A percentile compares a stretch with the other conserved stretches of the same genome.
These are phyloP conservation scores for Chouioia cunea DNA, from an alignment of 2,888 invertebrate genomes.

Conservation along the genomic window DNA sequence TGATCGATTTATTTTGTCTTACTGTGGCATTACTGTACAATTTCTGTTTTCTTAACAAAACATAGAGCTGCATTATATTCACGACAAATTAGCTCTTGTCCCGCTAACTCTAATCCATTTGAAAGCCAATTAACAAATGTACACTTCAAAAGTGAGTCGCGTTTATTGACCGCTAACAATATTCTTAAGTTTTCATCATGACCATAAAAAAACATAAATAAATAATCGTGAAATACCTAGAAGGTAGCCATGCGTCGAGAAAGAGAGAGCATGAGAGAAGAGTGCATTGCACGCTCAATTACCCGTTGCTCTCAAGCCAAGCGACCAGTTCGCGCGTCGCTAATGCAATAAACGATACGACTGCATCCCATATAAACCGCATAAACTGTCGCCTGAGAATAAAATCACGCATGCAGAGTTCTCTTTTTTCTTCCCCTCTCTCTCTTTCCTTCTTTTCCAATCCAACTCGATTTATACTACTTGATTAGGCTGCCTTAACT, in stretches of 20 bases:
- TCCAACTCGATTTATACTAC: too few species aligned
- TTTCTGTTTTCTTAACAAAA: too few species aligned
- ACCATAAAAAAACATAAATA: neutral
- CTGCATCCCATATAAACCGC: conserved; percentile 18
- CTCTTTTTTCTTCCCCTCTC: neutral
- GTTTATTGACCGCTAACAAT: conserved; percentile 3
- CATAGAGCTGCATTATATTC: too few species aligned
- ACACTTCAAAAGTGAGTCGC: conserved; percentile 25
- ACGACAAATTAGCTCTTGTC: conserved; percentile 6
- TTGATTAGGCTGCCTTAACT: too few species aligned
- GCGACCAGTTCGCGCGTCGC: conserved; percentile 29
- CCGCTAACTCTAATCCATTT: conserved; percentile 21
- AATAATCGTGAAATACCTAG: conserved; percentile 21
- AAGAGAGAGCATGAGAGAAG: conserved; percentile 7
- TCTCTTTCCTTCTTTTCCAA: neutral
- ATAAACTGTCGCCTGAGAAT: conserved; percentile 4
- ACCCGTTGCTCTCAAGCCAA: conserved; percentile 8
- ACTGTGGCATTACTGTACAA: too few species aligned
- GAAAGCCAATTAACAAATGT: conserved; percentile 28
- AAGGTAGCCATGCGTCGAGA: conserved; percentile 9
- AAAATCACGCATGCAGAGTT: neutral
- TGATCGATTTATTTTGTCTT: too few species aligned
- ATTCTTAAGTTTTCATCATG: neutral
- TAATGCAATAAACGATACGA: conserved; percentile 43
- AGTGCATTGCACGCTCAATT: conserved; percentile 45